Evolutionary conservation across 2,113 vertebrate genomes (phyloP).

Genomic region (Anser brachyrhynchus): DNA sequence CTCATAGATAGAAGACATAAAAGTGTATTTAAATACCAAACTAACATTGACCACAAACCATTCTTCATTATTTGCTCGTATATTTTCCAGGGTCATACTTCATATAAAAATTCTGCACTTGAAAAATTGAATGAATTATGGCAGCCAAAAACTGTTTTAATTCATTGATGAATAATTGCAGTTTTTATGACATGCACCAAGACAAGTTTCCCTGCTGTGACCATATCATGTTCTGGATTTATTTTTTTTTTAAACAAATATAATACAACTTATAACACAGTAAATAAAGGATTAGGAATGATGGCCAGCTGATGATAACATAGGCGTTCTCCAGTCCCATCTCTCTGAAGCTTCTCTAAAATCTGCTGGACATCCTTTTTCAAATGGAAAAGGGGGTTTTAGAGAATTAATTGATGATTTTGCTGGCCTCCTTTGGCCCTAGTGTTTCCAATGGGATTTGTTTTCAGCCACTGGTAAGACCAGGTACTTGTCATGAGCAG

Average conservation of each 20-base stretch:
- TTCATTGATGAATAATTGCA: background rate
- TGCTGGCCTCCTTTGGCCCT: rapidly evolving
- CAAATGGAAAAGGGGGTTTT: background rate
- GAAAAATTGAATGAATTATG: background rate
- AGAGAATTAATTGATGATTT: background rate
- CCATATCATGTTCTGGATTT: background rate
- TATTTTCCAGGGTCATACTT: background rate
- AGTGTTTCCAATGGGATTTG: background rate
- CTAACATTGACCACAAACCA: background rate
- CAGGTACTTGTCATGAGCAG: background rate
- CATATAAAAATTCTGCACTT: background rate
- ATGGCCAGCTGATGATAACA: background rate
- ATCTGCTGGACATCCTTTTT: background rate
- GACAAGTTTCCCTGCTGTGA: background rate
- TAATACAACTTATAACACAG: background rate
- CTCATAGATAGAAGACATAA: background rate
- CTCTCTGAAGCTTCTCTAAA: background rate
- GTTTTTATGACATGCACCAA: background rate
- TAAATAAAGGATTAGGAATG: background rate
- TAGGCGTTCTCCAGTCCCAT: background rate
- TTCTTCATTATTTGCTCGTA: background rate
- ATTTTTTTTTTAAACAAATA: background rate
- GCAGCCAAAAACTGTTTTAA: background rate
- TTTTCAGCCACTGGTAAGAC: background rate
- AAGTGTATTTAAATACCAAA: background rate